Base-by-base conservation (phyloP, 1,140 invertebrate genomes). In the Drosophila ogumai region DNA sequence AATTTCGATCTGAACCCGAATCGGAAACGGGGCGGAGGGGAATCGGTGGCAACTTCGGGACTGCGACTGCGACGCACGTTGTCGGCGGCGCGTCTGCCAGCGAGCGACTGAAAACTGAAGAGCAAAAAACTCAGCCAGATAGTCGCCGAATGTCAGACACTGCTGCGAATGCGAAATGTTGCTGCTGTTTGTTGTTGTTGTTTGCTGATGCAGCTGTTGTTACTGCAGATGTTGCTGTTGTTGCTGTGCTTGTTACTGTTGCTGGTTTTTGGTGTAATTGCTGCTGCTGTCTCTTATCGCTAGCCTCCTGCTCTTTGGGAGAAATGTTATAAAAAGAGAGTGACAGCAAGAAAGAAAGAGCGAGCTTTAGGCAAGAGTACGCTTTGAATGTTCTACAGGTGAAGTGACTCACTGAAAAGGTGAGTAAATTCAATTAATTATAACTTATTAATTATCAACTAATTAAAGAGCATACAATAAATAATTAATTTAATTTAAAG, bases 21-120 rank as follows among this genome's bases (percentile, higher is more conserved):
- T 69, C 66, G 66, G 61, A 38, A 54, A 19, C 32, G 44, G 36
- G 34, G 41, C 22, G 43, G 4, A 17, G 28, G 15, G 41, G 8
- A 41, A 32, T 55, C 32, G 40, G 38, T 15, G 17, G 50, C 50
- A 12, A 32, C 19, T 52, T 34, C 31, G 50, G 34, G 13, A 55
- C 57, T 64, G 66, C 31, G 31, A 32, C 58, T 68, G 61, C 81
- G 72, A 84, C 66, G 66, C 68, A 49, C 77, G 77, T 69, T 85
- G 73, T 64, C 81, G 63, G 63, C 81, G 59, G 58, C 81, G 55
- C 81, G 59, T 86, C 82, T 81, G 65, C 69, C 75, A 85, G 40
- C 61, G 73, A 73, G 71, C 81, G 82, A 84, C 81, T 84, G 69
- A 73, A 69, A 69, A 69, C 47, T 69, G 66, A 69, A 68, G 66